Percentiles rank a stretch among this genome's conserved stretches.
These are phyloP conservation scores for Drosophila kikkawai DNA, from an alignment of 1,140 invertebrate species.

Conservation along the genomic window DNA sequence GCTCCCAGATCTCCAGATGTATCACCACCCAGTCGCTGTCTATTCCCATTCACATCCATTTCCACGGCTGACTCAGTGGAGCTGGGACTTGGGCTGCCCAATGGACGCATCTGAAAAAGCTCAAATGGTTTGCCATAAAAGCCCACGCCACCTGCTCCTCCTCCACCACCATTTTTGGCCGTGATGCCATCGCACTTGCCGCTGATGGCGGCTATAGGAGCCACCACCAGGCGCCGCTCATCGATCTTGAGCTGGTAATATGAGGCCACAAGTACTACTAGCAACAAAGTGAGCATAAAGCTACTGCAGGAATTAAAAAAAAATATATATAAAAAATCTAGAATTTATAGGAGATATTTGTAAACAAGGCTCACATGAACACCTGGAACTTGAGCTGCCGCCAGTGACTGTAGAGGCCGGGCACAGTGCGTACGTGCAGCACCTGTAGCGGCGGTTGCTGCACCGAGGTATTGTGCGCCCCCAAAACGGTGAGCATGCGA, in stretches of 20 bases:
- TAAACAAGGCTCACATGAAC: slow-evolving; percentile 87
- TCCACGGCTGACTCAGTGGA: slow-evolving; percentile 35
- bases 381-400: slow-evolving; percentile 90
- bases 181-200: slow-evolving; percentile 63
- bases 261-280: slow-evolving; percentile 74
- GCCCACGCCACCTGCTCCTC: slow-evolving; percentile 2
- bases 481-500: slow-evolving; percentile 80
- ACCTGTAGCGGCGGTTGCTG: slow-evolving; percentile 84
- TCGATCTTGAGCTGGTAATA: slow-evolving; percentile 75
- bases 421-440: slow-evolving; percentile 89
- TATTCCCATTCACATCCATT: slow-evolving; percentile 37
- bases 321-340: background rate
- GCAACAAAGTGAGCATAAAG: slow-evolving; percentile 68
- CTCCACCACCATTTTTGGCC: slow-evolving; percentile 25
- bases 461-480: slow-evolving; percentile 56
- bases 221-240: slow-evolving; percentile 51
- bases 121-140: slow-evolving; percentile 79
- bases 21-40: slow-evolving; percentile 22
- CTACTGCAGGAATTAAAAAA: slow-evolving; percentile 49
- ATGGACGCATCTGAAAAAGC: slow-evolving; percentile 79
- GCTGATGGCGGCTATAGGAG: slow-evolving; percentile 75
- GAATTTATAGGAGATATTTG: too few species aligned
- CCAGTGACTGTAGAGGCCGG: slow-evolving; percentile 89
- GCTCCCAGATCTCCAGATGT: background rate
- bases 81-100: slow-evolving; percentile 49